phyloP scores from a whole-genome alignment of 2,797 vertebrate genomes.

The Lacerta agilis region DNA sequence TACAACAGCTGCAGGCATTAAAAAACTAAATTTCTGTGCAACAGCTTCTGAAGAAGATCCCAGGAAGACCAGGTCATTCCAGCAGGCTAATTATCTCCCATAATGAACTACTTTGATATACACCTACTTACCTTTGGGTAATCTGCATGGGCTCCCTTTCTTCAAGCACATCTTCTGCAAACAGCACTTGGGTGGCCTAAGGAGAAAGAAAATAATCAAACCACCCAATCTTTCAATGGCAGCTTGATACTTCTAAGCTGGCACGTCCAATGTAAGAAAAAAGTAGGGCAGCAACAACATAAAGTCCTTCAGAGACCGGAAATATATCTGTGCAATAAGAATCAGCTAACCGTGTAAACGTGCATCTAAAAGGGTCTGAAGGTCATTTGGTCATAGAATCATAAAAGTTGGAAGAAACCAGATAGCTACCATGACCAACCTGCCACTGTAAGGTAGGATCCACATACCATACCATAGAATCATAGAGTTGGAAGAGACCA shows the following conservation, averaged over 20 bases:
- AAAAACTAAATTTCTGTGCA: background rate
- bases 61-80: background rate
- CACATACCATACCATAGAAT: background rate
- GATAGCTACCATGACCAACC: background rate
- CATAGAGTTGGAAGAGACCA: too few species aligned
- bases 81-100: rapidly evolving
- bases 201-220: conserved; percentile 60
- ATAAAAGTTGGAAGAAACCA: background rate
- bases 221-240: background rate
- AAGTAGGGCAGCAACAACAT: background rate
- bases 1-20: background rate
- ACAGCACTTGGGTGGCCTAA: conserved; percentile 71
- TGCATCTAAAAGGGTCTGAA: background rate
- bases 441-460: background rate
- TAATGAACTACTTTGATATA: background rate
- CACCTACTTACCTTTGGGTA: conserved; percentile 74
- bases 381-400: conserved; percentile 1
- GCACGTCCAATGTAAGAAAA: background rate
- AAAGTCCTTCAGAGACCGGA: background rate
- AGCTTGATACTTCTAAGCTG: background rate
- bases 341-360: background rate
- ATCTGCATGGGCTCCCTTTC: conserved; percentile 69
- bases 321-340: background rate
- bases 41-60: rapidly evolving
- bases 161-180: conserved; percentile 70